Base-by-base conservation (phyloP, 2,888 invertebrate genomes). In the Marasmarcha lunaedactyla region DNA sequence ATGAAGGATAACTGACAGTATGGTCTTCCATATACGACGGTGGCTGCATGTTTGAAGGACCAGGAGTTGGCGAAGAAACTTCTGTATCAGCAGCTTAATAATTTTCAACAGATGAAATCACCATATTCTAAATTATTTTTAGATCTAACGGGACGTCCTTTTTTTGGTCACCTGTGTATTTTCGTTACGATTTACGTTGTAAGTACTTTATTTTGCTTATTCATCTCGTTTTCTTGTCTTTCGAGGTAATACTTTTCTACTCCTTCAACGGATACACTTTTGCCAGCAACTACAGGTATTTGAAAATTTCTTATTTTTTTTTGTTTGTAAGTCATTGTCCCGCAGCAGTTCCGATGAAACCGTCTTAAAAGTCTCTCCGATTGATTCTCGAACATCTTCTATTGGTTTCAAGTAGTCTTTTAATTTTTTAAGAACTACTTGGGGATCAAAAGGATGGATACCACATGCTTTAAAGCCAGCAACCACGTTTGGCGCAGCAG, bases 381-480 rank as follows among this genome's bases (percentile, higher is more conserved):
- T 7, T 5, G 4, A 5, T 7, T 37, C 42, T 39, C 14, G 37
- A 37, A 15, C 40, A 14, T 33, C 20, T 20, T 38, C 36, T 35
- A 12, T 38, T 35, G 30, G 26, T 10, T 10, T 11, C 6, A 2
- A 3, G 30, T 30, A 30, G n/a, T 10, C 12, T 4, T 4, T 4
- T 4, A 30, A n/a, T 30, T 30, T 30, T 20, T 35, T 36, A 15
- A 43, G 25, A 7, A 30, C 38, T 14, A 36, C 36, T 26, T 26
- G 35, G 15, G 37, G 13, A 35, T 36, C 14, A 13, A 33, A 14
- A 15, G 43, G 43, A 34, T 43, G 33, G n/a, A 43, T 39, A 25
- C 43, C 43, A n/a, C 36, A 13, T 25, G 36, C 38, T 35, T 36
- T 40, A 40, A 43, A 43, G 30, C 43, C 43, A 26, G 43, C 40